phyloP scores from a whole-genome alignment of 2,113 vertebrate species.

The Sula dactylatra region DNA sequence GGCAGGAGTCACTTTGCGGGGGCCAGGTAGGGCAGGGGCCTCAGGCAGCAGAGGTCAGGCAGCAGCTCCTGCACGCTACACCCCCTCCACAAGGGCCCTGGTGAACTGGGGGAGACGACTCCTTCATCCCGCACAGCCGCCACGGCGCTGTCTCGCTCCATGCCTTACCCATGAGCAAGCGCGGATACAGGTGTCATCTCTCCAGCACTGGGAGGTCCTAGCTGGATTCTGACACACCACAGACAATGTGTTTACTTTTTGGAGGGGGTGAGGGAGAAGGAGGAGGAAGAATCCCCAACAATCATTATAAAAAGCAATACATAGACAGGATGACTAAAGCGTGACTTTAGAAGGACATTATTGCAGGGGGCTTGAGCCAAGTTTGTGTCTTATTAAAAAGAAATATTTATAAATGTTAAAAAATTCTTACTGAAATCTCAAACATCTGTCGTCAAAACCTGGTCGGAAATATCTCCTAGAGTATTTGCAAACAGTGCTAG shows the following conservation, averaged over 20 bases:
- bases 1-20: too few relatives aligned
- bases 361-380: neutral
- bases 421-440: neutral
- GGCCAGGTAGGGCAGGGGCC: neutral
- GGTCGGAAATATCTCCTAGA: neutral
- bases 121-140: too few relatives aligned
- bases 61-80: neutral
- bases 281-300: neutral
- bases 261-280: neutral
- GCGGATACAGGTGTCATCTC: neutral
- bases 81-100: neutral
- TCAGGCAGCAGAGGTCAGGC: neutral
- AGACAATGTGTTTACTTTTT: neutral
- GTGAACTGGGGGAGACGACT: fast-evolving
- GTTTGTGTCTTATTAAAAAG: neutral
- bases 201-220: neutral
- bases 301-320: neutral
- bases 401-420: neutral
- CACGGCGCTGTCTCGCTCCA: fast-evolving
- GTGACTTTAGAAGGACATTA: neutral
- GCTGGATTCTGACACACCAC: neutral
- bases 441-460: neutral
- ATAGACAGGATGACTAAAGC: neutral
- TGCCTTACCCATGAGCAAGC: neutral
- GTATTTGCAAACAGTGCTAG: neutral